Evolutionary conservation across 2,113 vertebrate species (phyloP).

Genomic region (Syngnathus floridae): DNA sequence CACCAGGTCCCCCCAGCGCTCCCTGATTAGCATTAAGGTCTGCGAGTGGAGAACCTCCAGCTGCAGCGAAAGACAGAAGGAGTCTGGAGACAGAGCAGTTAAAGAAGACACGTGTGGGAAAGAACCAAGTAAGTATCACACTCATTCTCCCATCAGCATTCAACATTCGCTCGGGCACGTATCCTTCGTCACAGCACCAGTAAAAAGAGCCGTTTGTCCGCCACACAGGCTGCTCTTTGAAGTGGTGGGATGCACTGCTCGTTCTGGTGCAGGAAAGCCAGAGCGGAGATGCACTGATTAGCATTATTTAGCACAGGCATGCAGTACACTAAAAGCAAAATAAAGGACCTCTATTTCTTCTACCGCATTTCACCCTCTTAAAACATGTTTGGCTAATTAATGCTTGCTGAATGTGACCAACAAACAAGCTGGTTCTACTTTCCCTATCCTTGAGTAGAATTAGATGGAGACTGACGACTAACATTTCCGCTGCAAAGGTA

Average conservation of each 20-base stretch:
- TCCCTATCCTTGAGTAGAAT: background rate
- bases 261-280: conserved; percentile 21
- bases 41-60: conserved; percentile 96
- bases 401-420: background rate
- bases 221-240: conserved; percentile 62
- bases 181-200: conserved; percentile 26
- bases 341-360: conserved; percentile 5
- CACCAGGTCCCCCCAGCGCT: conserved; percentile 98
- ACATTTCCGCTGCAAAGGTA: background rate
- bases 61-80: conserved; percentile 96
- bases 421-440: too few relatives aligned
- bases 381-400: background rate
- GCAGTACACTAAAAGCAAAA: background rate
- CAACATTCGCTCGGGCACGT: conserved; percentile 23
- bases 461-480: background rate
- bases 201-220: conserved; percentile 53
- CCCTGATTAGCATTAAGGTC: conserved; percentile 89
- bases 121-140: conserved; percentile 13
- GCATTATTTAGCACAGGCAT: conserved; percentile 47
- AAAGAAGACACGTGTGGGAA: conserved; percentile 65
- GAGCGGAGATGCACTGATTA: conserved; percentile 51
- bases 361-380: background rate
- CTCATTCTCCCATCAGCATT: conserved; percentile 44
- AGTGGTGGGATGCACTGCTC: conserved; percentile 26
- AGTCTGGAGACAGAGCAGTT: conserved; percentile 76